Evolutionary conservation across 1,140 invertebrate genomes (phyloP), one percentile per base, ranked within the genome.

Genomic region (Saccostrea glomerata): DNA sequence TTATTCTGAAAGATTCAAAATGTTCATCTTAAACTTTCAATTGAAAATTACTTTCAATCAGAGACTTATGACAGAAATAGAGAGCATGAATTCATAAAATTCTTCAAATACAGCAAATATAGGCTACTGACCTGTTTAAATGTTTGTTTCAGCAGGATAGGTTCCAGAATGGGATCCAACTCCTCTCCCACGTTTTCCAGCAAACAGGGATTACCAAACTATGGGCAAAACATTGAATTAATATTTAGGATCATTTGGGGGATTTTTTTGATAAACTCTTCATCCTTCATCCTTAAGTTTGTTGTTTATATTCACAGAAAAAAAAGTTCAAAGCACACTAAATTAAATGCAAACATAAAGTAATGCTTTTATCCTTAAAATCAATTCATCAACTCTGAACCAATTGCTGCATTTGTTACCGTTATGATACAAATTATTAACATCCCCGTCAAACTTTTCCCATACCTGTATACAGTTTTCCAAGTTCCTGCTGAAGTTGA

Each of bases 201-300:
- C 17, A 95, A 90, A 90, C 95, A 95, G 9, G 95, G 95, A 86
- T 94, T 94, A 30, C 95, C 95, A 94, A 95, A 95, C 94, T 95
- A 91, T 0, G 91, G 90, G 84, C 86, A 85, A 84, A 55, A 36
- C 9, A 47, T 6, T 47, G 9, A 47, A 7, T 2, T 47, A 47
- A 47, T 1, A 47, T 47, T 47, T 47, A 47, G 6, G 47, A 47
- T n/a, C n/a, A n/a, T n/a, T n/a, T n/a, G n/a, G n/a, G n/a, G n/a
- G n/a, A 36, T 36, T 36, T 36, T 36, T 36, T 36, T 36, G n/a
- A n/a, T n/a, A n/a, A n/a, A n/a, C n/a, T n/a, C n/a, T n/a, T n/a
- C n/a, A n/a, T n/a, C n/a, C n/a, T n/a, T n/a, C n/a, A n/a, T n/a
- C n/a, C n/a, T n/a, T n/a, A n/a, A n/a, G n/a, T n/a, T n/a, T n/a